These are phyloP conservation scores for Heterodera carotae DNA, from an alignment of 1,140 invertebrate species.

Conservation along the genomic window DNA sequence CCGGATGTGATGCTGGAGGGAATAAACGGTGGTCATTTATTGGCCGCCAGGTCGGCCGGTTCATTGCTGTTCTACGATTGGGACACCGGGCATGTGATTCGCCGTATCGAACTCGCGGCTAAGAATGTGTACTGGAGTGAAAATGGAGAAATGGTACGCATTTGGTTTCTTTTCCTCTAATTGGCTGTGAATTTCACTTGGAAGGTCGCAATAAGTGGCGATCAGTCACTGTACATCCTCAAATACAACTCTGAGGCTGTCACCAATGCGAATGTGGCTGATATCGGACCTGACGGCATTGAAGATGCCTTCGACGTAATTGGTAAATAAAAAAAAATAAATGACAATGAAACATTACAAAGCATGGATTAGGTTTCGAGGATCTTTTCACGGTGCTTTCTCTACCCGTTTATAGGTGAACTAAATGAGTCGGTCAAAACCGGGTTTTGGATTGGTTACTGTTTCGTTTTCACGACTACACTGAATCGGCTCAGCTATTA, in stretches of 20 bases:
- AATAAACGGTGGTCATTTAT: slow-evolving; percentile 90
- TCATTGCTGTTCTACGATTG: slow-evolving; percentile 95
- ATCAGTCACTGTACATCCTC: slow-evolving; percentile 93
- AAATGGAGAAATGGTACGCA: slow-evolving; percentile 78
- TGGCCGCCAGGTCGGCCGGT: slow-evolving; percentile 89
- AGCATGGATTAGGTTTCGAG: no score
- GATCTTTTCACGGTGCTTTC: no score
- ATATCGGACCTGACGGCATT: slow-evolving; percentile 86
- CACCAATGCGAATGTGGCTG: slow-evolving; percentile 75
- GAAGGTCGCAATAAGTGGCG: slow-evolving; percentile 82
- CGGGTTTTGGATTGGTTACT: slow-evolving; percentile 96
- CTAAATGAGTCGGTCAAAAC: slow-evolving; percentile 91
- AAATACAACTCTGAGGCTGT: slow-evolving; percentile 78
- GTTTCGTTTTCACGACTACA: slow-evolving; percentile 98
- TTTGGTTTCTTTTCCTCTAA: not conserved
- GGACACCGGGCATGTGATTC: slow-evolving; percentile 86
- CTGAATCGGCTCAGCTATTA: slow-evolving; percentile 97
- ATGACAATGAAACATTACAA: not conserved
- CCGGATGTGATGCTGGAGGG: slow-evolving; percentile 68
- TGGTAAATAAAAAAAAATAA: slow-evolving; percentile 38
- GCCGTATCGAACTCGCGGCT: slow-evolving; percentile 92
- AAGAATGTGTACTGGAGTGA: slow-evolving; percentile 94
- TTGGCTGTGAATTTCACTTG: not conserved
- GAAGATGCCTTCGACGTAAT: slow-evolving; percentile 92
- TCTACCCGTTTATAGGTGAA: slow-evolving; percentile 69